Evolutionary conservation across 2,888 invertebrate genomes (phyloP), one percentile per base, ranked within the genome.

Genomic region (Seladonia tumulorum): DNA sequence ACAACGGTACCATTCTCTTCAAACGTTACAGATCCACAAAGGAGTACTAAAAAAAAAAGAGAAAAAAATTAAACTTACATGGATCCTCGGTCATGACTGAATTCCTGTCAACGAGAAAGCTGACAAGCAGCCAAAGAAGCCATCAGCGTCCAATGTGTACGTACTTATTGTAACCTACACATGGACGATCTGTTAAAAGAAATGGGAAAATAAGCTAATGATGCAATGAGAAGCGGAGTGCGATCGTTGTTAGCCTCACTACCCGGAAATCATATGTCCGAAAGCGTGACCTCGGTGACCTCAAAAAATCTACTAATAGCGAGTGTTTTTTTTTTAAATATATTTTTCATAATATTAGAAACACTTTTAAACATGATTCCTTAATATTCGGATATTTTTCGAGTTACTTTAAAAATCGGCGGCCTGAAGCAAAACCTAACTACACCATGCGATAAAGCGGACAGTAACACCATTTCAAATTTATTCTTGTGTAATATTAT

Each of bases 151-250:
- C 29, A 47, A 42, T 74, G 49, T 42, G 45, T 74, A 29, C 12
- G 12, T 71, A 71, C 71, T 71, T 71, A 42, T 71, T 1, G 71
- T 42, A 42, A 39, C 42, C 71, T 71, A 71, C 42, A 71, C 29
- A 76, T 42, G 39, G 39, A 73, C 73, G 73, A 29, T 73, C 60
- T 63, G 60, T 63, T 63, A 63, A 63, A 63, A 63, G 60, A 63
- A 63, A 63, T 63, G 25, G 25, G 25, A 29, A 63, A 63, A 16
- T 63, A 63, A 63, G 57, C 79, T 45, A 75, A 83, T 80, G 81
- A 77, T 47, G 75, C 81, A 74, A 71, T 88, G 75, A 60, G 35
- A 53, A 66, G 79, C 81, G 29, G 60, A 63, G 25, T 63, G 60
- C 60, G 25, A 63, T 63, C 60, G 29, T 63, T 63, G 60, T 63